Base-by-base conservation (phyloP, 1,140 invertebrate genomes). In the Saccostrea cuccullata region DNA sequence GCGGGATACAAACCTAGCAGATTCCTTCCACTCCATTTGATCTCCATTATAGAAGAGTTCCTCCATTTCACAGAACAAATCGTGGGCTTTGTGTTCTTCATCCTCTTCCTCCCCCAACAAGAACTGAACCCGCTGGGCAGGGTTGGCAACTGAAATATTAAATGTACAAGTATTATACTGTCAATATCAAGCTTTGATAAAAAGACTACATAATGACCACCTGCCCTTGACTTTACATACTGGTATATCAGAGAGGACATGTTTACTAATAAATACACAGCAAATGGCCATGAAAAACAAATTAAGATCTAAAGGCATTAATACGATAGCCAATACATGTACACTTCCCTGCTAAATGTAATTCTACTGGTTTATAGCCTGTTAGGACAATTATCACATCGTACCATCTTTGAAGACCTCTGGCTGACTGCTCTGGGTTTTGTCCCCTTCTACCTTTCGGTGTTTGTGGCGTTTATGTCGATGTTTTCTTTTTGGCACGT, bases 61-160 rank as follows among this genome's bases (percentile, higher is more conserved):
- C 56, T 96, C 97, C 98, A 99, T 98, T 95, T 98, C 97, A 92
- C 98, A 98, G 96, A 99, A 99, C n/a, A 96, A 90, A 55, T 96
- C 95, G 91, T 96, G 95, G 30, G 94, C 93, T 90, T 88, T 90
- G 84, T 94, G 92, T 60, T 95, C 95, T 86, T 98, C 97, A 90
- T 93, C 93, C 85, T 95, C 95, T 82, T 97, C 96, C 96, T 99
- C 98, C 11, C 98, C 98, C 26, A 99, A 96, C 91, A 99, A 98
- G 93, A 99, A 99, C 95, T 99, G 98, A 26, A 99, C 93, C 84
- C 94, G 91, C 87, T 94, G 92, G 0, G 93, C 91, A 0, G 94
- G 94, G 13, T 93, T 93, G n/a, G 93, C 93, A 40, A 93, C 94
- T 94, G 86, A 5, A 87, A 85, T 5, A 60, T 15, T 20, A 13